phyloP scores from a whole-genome alignment of 2,888 invertebrate genomes.

The Volucella bombylans region DNA sequence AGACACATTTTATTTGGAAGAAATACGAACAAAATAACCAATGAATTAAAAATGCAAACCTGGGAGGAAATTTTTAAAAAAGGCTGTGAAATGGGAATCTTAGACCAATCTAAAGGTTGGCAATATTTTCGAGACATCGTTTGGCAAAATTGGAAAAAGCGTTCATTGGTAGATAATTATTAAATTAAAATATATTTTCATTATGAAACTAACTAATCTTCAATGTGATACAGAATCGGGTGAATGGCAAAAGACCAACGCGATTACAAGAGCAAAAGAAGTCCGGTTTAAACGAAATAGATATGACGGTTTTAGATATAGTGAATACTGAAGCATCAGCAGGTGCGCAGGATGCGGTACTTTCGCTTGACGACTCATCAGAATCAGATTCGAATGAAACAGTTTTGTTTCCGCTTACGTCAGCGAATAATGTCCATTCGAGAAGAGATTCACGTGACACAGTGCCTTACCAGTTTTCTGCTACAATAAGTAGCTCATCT shows the following conservation, averaged over 20 bases:
- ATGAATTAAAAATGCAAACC: background rate
- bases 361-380: background rate
- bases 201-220: too few species aligned
- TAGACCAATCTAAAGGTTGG: slow-evolving; percentile 13
- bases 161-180: background rate
- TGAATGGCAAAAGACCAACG: background rate
- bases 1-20: slow-evolving; percentile 9
- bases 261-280: background rate
- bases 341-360: background rate
- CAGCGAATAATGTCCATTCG: too few species aligned
- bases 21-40: background rate
- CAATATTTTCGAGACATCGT: slow-evolving; percentile 8
- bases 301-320: slow-evolving; percentile 8
- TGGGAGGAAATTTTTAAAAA: background rate
- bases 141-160: slow-evolving; percentile 18
- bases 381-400: background rate
- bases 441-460: too few species aligned
- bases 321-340: background rate
- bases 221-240: background rate
- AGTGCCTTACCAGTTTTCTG: too few species aligned
- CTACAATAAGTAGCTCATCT: too few species aligned
- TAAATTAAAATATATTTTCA: background rate
- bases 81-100: slow-evolving; percentile 1
- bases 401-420: too few species aligned
- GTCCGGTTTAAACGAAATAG: background rate